Conservation (phyloP, 2,888 invertebrate genomes). For the Apeira syringaria region DNA sequence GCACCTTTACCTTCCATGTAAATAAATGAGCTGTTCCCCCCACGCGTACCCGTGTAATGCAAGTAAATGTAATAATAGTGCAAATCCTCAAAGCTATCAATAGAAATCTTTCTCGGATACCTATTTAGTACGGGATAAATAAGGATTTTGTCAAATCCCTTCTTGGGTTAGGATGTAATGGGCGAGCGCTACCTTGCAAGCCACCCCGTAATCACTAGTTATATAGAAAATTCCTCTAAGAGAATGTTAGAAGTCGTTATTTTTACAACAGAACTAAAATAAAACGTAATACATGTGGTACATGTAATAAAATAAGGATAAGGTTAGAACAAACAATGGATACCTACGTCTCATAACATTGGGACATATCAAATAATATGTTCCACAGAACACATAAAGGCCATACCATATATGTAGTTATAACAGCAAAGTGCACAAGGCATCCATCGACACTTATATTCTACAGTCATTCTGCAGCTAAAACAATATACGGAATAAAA, state of each 20-base stretch:
- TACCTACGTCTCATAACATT: no score
- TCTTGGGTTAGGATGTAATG: conserved; percentile 31
- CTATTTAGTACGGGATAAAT: conserved; percentile 48
- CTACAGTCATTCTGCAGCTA: no score
- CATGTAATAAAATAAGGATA: no score
- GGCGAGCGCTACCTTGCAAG: conserved; percentile 28
- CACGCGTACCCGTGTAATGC: conserved; percentile 4
- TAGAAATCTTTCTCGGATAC: conserved; percentile 28
- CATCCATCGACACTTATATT: no score
- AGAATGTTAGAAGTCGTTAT: conserved; percentile 9
- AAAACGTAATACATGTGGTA: no score
- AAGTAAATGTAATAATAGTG: conserved; percentile 21
- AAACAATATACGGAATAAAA: no score
- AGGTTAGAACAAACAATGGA: no score
- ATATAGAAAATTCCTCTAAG: conserved; percentile 10
- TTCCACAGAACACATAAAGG: no score
- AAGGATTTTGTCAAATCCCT: conserved; percentile 35
- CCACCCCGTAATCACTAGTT: conserved; percentile 24
- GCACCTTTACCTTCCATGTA: no score
- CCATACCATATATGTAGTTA: no score
- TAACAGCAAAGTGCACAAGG: no score
- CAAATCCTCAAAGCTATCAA: conserved; percentile 30
- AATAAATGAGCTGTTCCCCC: conserved; percentile 5
- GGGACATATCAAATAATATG: no score
- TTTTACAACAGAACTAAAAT: background rate